Percentiles rank a stretch among this genome's conserved stretches.
Conservation (phyloP, 2,113 vertebrate genomes). For the Ochotona curzoniae region DNA sequence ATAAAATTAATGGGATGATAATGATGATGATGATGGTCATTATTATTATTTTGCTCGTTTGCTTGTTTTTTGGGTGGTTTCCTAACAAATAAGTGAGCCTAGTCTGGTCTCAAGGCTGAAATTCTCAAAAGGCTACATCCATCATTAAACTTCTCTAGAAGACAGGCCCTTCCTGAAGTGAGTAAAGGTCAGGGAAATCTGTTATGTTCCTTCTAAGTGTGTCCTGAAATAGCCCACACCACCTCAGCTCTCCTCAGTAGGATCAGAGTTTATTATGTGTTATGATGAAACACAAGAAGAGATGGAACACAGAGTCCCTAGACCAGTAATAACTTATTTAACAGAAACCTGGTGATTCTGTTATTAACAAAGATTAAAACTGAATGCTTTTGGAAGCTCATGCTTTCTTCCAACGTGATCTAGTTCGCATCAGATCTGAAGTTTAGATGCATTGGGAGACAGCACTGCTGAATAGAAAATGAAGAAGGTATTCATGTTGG, state of each 20-base stretch:
- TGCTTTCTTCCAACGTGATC: neutral
- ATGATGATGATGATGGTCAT: too few relatives aligned
- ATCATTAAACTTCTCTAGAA: neutral
- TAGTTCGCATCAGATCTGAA: neutral
- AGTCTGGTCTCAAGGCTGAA: rapidly evolving
- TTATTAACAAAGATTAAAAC: neutral
- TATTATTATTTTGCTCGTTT: neutral
- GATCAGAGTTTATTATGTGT: neutral
- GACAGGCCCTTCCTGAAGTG: neutral
- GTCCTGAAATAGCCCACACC: neutral
- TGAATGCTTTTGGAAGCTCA: neutral
- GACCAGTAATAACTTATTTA: neutral
- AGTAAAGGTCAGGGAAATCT: neutral
- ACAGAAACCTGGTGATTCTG: neutral
- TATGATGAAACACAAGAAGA: neutral
- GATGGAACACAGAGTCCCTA: neutral
- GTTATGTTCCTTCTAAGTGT: neutral
- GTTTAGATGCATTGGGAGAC: neutral
- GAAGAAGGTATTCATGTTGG: neutral
- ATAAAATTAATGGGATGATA: neutral
- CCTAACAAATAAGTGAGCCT: neutral
- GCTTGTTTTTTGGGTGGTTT: neutral
- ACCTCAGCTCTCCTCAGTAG: neutral
- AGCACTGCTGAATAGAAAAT: neutral
- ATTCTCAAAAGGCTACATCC: neutral